These are phyloP conservation scores for Geotrupes spiniger DNA, from an alignment of 2,888 invertebrate species.

Conservation along the genomic window DNA sequence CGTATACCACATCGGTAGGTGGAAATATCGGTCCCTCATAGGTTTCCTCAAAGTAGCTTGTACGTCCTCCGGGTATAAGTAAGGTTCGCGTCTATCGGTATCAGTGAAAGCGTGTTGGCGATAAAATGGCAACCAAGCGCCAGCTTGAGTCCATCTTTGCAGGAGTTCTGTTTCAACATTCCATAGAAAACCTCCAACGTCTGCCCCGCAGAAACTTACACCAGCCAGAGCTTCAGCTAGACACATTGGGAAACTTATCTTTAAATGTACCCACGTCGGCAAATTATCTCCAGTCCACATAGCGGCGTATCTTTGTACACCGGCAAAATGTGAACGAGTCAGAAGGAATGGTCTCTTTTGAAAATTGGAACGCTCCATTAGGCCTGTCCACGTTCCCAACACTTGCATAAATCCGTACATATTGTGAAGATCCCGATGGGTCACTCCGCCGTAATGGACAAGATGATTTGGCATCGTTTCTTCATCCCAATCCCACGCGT, in stretches of 20 bases:
- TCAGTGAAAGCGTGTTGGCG: slow-evolving; percentile 93
- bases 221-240: slow-evolving; percentile 80
- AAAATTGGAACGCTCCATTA: slow-evolving; percentile 58
- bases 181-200: slow-evolving; percentile 95
- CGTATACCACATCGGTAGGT: slow-evolving; percentile 87
- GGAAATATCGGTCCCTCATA: slow-evolving; percentile 74
- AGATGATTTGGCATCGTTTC: slow-evolving; percentile 92
- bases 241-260: slow-evolving; percentile 81
- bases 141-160: slow-evolving; percentile 70
- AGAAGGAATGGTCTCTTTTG: slow-evolving; percentile 85
- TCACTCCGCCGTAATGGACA: slow-evolving; percentile 75
- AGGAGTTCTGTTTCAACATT: slow-evolving; percentile 88
- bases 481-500: slow-evolving; percentile 95
- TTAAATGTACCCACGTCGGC: slow-evolving; percentile 82
- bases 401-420: slow-evolving; percentile 73
- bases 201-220: too few species aligned
- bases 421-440: slow-evolving; percentile 92
- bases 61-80: slow-evolving; percentile 76
- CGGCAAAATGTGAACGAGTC: slow-evolving; percentile 85
- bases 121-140: slow-evolving; percentile 90
- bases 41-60: slow-evolving; percentile 52
- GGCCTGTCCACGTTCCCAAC: slow-evolving; percentile 61
- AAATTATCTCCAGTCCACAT: slow-evolving; percentile 98
- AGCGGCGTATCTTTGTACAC: slow-evolving; percentile 84
- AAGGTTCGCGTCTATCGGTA: slow-evolving; percentile 92